These are phyloP conservation scores for Probaryconus sp. DNA, from an alignment of 1,140 invertebrate genomes.

Conservation along the genomic window DNA sequence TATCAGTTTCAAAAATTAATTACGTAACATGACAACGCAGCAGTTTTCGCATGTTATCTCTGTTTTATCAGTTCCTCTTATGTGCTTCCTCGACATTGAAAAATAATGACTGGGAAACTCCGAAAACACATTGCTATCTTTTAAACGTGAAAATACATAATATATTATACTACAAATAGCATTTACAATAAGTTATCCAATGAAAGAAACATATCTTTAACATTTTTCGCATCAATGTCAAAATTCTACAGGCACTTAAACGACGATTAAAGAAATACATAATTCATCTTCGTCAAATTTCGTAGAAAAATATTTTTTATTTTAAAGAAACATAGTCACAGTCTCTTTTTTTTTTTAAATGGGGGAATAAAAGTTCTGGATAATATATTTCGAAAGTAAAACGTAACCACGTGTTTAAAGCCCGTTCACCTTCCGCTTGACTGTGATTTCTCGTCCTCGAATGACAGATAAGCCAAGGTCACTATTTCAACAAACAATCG, in stretches of 20 bases:
- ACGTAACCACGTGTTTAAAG: slow-evolving; percentile 1
- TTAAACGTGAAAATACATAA: slow-evolving; percentile 47
- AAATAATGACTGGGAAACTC: slow-evolving; percentile 59
- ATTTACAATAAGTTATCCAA: slow-evolving; percentile 9
- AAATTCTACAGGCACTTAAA: too few species aligned
- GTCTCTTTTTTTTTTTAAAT: too few species aligned
- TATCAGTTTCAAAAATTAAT: slow-evolving; percentile 55
- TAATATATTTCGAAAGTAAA: not conserved
- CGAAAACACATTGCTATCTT: slow-evolving; percentile 52
- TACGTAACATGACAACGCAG: slow-evolving; percentile 57
- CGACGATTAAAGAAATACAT: too few species aligned
- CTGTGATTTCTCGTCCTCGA: slow-evolving; percentile 30
- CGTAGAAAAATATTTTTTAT: too few species aligned
- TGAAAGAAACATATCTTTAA: not conserved
- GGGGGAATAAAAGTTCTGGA: too few species aligned
- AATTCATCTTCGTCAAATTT: too few species aligned
- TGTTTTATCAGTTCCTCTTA: slow-evolving; percentile 58
- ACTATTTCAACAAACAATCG: slow-evolving; percentile 39
- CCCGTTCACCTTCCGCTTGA: slow-evolving; percentile 17
- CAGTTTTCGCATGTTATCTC: slow-evolving; percentile 59
- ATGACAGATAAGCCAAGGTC: slow-evolving; percentile 45
- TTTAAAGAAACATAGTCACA: too few species aligned
- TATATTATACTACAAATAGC: slow-evolving; percentile 45
- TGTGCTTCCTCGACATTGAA: slow-evolving; percentile 56
- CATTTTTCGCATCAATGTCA: too few species aligned